Conservation (phyloP, 1,140 invertebrate species). For the Drosophila truncata region DNA sequence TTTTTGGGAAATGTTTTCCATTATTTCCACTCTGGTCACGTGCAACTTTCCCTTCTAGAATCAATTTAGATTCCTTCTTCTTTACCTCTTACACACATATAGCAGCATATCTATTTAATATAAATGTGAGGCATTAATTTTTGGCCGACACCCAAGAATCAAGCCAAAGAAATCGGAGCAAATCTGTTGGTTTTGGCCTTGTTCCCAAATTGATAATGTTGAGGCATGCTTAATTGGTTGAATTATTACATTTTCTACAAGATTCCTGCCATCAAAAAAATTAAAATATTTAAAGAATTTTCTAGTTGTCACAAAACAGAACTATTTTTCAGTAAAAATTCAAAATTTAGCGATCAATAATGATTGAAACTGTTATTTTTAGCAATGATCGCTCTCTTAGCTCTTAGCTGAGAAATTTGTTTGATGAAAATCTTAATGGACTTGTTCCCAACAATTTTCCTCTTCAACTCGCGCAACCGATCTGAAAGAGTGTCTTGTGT, state of each 20-base stretch:
- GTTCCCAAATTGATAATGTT: conserved; percentile 45
- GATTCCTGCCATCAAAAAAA: background rate
- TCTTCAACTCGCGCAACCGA: conserved; percentile 25
- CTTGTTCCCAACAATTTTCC: conserved; percentile 25
- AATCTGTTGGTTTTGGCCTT: conserved; percentile 38
- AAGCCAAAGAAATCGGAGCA: conserved; percentile 18
- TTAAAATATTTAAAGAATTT: conserved; percentile 31
- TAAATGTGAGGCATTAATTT: conserved; percentile 29
- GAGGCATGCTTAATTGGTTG: conserved; percentile 40
- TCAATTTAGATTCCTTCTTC: conserved; percentile 1
- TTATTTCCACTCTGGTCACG: conserved; percentile 7
- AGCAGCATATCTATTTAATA: conserved; percentile 1
- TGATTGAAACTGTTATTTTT: conserved; percentile 4
- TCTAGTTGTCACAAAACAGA: conserved; percentile 9
- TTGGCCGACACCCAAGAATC: conserved; percentile 35
- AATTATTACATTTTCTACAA: conserved; percentile 22
- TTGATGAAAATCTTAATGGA: conserved; percentile 6
- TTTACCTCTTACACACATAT: conserved; percentile 3
- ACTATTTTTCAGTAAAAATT: background rate
- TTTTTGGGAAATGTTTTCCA: background rate
- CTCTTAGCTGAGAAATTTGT: background rate
- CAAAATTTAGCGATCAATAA: background rate
- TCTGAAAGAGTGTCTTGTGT: conserved; percentile 26
- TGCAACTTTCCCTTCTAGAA: conserved; percentile 10
- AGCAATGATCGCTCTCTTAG: background rate